These are phyloP conservation scores for Bufo gargarizans DNA, from an alignment of 2,113 vertebrate genomes.

Conservation along the genomic window DNA sequence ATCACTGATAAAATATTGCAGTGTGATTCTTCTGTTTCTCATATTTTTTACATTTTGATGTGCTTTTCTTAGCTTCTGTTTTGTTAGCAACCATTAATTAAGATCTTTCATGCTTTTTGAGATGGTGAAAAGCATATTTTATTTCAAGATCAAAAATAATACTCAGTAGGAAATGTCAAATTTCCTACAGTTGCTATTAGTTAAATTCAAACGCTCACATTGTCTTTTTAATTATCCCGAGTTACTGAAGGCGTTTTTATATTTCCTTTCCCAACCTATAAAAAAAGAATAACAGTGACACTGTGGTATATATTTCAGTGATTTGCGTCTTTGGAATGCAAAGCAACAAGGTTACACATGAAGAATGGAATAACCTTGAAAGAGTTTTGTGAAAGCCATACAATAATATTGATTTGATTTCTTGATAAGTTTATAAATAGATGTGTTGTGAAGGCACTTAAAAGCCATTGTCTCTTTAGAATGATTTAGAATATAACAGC, in stretches of 20 bases:
- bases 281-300: constrained; percentile 12
- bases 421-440: constrained; percentile 59
- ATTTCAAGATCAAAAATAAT: constrained; percentile 31
- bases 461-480: constrained; percentile 52
- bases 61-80: neutral
- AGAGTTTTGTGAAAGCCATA: constrained; percentile 49
- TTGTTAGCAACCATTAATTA: neutral
- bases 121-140: neutral
- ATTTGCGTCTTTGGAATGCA: constrained; percentile 30
- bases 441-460: constrained; percentile 53
- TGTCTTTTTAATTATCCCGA: constrained; percentile 21
- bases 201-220: constrained; percentile 25
- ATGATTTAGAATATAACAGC: constrained; percentile 55
- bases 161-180: constrained; percentile 23
- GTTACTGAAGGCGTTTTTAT: constrained; percentile 5
- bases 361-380: constrained; percentile 53
- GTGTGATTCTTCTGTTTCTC: neutral
- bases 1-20: neutral
- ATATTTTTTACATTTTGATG: neutral
- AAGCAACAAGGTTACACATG: constrained; percentile 54
- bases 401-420: constrained; percentile 59
- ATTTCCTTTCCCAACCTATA: constrained; percentile 4
- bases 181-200: constrained; percentile 4
- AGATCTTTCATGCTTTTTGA: neutral
- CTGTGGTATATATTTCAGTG: constrained; percentile 41